Evolutionary conservation across 1,140 invertebrate genomes (phyloP), one percentile per base, ranked within the genome.

Genomic region (Dreissena rostriformis): DNA sequence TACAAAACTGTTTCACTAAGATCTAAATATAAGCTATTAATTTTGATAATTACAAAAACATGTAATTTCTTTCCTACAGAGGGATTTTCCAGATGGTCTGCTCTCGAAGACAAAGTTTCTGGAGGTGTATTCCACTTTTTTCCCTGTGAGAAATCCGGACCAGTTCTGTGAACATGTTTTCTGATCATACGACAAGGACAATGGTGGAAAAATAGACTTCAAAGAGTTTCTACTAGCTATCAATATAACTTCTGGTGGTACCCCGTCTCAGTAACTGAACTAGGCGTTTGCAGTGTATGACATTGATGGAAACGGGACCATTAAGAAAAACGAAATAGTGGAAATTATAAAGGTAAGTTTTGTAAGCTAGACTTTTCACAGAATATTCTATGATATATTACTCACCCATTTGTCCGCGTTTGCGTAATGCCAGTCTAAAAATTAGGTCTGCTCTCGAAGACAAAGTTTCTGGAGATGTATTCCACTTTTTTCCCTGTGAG

Each of bases 131-230:
- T 99, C 95, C 55, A 94, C 95, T 87, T 94, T 99, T 95, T 99
- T 99, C 94, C 98, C 98, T 15, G 98, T 97, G 90, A 98, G 99
- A 75, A 98, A 99, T 92, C 98, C 98, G 26, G 98, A 99, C 93
- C 98, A 99, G 94, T 99, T 99, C 94, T 99, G 98, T 93, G 98
- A 99, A 92, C 98, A 99, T 93, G 98, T 99, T 19, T 99, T 99
- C 94, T 96, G 98, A 89, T 99, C 98, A 95, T 99, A 99, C 94
- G 98, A 99, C 93, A 98, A 98, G 96, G 98, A 99, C 94, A 98
- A 99, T 95, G 98, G 98, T 94, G 98, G 92, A 0, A 92, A 92
- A 86, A 94, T 94, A 73, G 93, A 94, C 83, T 94, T 94, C 84
- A 94, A 93, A 75, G 93, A 93, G 82, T 93, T 93, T 82, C 86